A percentile compares a stretch with the other conserved stretches of the same genome.
Conservation (phyloP, 2,888 invertebrate species). For the Phaedon cochleariae region DNA sequence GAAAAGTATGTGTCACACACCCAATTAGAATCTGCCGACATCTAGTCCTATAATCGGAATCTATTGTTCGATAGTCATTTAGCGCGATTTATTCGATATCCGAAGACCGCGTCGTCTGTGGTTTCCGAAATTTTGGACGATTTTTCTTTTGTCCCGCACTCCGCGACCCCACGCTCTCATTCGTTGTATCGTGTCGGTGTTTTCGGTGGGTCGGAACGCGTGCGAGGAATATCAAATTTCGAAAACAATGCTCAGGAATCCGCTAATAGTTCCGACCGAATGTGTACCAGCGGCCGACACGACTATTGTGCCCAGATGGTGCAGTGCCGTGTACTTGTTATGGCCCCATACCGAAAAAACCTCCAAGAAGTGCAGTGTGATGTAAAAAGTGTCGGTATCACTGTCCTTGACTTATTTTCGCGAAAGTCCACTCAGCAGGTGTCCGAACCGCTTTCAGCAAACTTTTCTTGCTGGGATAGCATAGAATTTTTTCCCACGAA, state of each 20-base stretch:
- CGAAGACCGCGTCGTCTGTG: constrained; percentile 22
- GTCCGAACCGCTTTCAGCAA: no score
- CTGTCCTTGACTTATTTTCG: no score
- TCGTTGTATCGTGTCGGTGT: constrained; percentile 25
- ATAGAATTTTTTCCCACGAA: no score
- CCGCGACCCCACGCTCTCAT: constrained; percentile 7
- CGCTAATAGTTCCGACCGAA: constrained; percentile 61
- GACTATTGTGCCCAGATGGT: constrained; percentile 31
- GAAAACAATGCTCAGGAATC: constrained; percentile 63
- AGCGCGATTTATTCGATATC: constrained; percentile 28
- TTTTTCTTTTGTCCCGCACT: constrained; percentile 14
- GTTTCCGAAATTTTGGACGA: constrained; percentile 41
- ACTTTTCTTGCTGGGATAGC: no score
- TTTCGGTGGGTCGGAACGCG: constrained; percentile 52
- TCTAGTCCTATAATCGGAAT: background rate
- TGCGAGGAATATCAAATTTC: constrained; percentile 62
- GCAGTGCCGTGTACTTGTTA: constrained; percentile 23
- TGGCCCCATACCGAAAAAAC: no score
- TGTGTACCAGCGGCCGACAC: constrained; percentile 54
- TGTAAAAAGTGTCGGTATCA: no score
- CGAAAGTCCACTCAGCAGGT: no score
- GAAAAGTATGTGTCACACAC: constrained; percentile 28
- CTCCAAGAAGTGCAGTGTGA: no score
- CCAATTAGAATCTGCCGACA: constrained; percentile 38
- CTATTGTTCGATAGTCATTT: constrained; percentile 20